Evolutionary conservation across 1,140 invertebrate genomes (phyloP), one percentile per base, ranked within the genome.

Genomic region (Chlorops oryzae): DNA sequence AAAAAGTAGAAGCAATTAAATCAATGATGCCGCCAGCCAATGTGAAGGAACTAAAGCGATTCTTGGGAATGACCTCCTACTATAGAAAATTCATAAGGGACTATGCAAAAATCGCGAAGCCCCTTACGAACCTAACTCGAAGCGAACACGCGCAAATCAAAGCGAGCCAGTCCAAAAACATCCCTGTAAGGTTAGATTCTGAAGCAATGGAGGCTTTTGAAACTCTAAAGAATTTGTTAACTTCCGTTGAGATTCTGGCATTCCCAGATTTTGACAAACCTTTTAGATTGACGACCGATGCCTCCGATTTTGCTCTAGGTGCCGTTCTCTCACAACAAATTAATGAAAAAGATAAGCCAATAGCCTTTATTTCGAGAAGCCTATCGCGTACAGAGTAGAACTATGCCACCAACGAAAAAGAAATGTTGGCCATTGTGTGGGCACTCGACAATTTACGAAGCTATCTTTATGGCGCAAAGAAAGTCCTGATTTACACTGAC

Each of bases 241-340:
- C 54, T 5, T 69, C 65, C 17, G 57, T 72, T n/a, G 66, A 67
- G 9, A 54, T 77, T 24, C 52, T 77, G 21, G 53, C 55, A 50
- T 70, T 62, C 35, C 63, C 65, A 5, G 58, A 73, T 37, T 71
- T 68, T 42, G 15, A 24, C 0, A 54, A 62, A 47, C 46, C 49
- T 10, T 69, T 71, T 38, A 59, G 57, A 13, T 39, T 69, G 6
- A 61, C 59, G 0, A 66, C 56, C 0, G 65, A 70, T 37, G 65
- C 64, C 3, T 57, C 50, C 5, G 42, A 53, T 34, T 46, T 34
- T 22, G 62, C 62, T 1, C 24, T 69, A 21, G 63, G 62, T 3
- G 61, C 64, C 1, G 55, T 71, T 1, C 40, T 73, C 34, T 60
- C 57, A 10, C 72, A 72, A 54, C 62, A 57, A 24, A 24, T 56